A percentile compares a stretch with the other conserved stretches of the same genome.
These are phyloP conservation scores for Pseudochaenichthys georgianus DNA, from an alignment of 2,797 vertebrate species.

Conservation along the genomic window DNA sequence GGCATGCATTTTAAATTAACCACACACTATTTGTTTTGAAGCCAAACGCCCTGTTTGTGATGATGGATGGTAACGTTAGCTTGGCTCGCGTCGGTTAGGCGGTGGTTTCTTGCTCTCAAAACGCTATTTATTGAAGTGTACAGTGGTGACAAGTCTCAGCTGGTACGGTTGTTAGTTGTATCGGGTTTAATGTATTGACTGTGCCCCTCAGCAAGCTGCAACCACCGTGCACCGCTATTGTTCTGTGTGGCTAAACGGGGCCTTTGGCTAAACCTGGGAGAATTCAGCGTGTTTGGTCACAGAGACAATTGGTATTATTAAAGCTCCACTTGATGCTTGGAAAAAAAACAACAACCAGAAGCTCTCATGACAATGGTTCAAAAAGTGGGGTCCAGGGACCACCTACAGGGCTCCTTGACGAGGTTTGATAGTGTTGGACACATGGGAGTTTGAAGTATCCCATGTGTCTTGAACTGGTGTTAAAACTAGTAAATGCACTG, in stretches of 20 bases:
- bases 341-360: constrained; percentile 5
- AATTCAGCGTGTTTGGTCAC: constrained; percentile 34
- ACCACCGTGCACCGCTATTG: constrained; percentile 47
- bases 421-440: neutral
- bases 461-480: neutral
- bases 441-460: no score
- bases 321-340: constrained; percentile 19
- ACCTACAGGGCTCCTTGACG: neutral
- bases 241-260: constrained; percentile 55
- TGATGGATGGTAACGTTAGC: constrained; percentile 60
- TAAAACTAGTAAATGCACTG: neutral
- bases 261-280: constrained; percentile 42
- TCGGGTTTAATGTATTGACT: constrained; percentile 10
- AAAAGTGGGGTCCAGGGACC: neutral
- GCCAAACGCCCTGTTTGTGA: constrained; percentile 25
- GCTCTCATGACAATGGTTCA: neutral
- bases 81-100: constrained; percentile 24
- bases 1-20: neutral
- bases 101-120: constrained; percentile 19
- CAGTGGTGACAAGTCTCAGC: neutral
- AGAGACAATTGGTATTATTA: constrained; percentile 41
- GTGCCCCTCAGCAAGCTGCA: constrained; percentile 3
- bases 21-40: constrained; percentile 8
- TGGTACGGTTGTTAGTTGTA: neutral
- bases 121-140: neutral